These are phyloP conservation scores for Phenganax marumi DNA, from an alignment of 92 coral and sea anemone genomes.

Conservation along the genomic window DNA sequence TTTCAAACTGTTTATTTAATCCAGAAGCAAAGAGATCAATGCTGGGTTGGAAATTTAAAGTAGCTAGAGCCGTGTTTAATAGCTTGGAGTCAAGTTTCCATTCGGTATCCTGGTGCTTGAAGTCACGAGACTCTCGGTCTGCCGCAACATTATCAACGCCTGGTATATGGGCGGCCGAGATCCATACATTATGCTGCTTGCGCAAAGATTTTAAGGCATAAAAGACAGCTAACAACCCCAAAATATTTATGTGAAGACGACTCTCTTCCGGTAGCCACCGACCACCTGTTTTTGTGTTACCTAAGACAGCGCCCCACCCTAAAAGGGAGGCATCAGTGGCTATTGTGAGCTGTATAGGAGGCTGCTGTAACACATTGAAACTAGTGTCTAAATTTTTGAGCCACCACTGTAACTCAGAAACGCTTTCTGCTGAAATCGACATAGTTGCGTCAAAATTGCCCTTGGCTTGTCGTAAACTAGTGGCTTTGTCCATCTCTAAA, in stretches of 20 bases:
- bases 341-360: conserved; percentile 41
- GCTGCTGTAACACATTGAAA: conserved; percentile 28
- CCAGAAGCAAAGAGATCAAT: conserved; percentile 8
- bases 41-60: not conserved
- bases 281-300: conserved; percentile 42
- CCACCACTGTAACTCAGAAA: conserved; percentile 49
- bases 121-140: too few species aligned
- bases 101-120: too few species aligned
- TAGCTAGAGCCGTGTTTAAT: not conserved
- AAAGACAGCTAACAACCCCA: too few species aligned
- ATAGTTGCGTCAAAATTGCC: conserved; percentile 40
- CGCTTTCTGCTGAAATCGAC: conserved; percentile 25
- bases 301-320: conserved; percentile 56
- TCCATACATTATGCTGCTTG: too few species aligned
- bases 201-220: too few species aligned
- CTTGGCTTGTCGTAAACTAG: conserved; percentile 46
- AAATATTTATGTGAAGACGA: too few species aligned
- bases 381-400: conserved; percentile 25
- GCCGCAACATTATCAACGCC: too few species aligned
- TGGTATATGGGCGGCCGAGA: too few species aligned
- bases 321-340: conserved; percentile 52
- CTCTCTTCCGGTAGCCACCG: too few species aligned
- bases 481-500: conserved; percentile 49
- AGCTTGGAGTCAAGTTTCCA: too few species aligned
- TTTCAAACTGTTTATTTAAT: conserved; percentile 2